Evolutionary conservation across 1,140 invertebrate genomes (phyloP).

Genomic region (Pseudomyrmex flavicornis): DNA sequence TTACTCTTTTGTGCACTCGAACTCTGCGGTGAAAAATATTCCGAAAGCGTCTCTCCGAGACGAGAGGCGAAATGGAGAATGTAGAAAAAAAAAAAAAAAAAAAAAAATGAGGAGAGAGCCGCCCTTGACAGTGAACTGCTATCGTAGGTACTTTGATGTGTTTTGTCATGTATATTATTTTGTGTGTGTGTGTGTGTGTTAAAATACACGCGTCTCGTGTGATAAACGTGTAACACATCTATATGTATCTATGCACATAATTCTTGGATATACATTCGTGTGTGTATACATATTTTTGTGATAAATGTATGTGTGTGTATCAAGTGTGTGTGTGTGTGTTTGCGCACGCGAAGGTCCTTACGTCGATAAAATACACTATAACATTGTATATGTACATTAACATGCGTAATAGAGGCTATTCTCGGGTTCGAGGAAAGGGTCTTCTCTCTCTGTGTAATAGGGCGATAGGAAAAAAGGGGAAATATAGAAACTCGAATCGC

Average conservation of each 20-base stretch:
- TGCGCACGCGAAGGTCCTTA: slow-evolving; percentile 79
- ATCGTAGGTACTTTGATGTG: slow-evolving; percentile 65
- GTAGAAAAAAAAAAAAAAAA: slow-evolving; percentile 11
- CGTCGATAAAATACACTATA: slow-evolving; percentile 83
- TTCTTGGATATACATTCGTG: slow-evolving; percentile 24
- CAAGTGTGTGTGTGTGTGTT: slow-evolving; percentile 60
- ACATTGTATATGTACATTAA: slow-evolving; percentile 84
- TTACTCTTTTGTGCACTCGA: slow-evolving; percentile 67
- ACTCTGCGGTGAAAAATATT: slow-evolving; percentile 63
- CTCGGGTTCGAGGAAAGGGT: slow-evolving; percentile 60
- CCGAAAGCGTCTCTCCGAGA: slow-evolving; percentile 45
- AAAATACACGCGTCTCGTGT: slow-evolving; percentile 8
- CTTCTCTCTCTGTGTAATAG: slow-evolving; percentile 20
- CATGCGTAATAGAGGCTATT: slow-evolving; percentile 81
- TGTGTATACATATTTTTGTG: slow-evolving; percentile 25
- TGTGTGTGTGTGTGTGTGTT: slow-evolving; percentile 18
- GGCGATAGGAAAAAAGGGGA: slow-evolving; percentile 35
- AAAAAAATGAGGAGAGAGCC: slow-evolving; percentile 58
- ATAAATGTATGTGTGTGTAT: background rate
- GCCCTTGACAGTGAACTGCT: slow-evolving; percentile 67
- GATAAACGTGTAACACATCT: slow-evolving; percentile 38
- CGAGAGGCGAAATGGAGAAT: slow-evolving; percentile 7
- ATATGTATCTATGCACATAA: slow-evolving; percentile 50
- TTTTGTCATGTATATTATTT: slow-evolving; percentile 2
- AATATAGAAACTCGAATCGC: slow-evolving; percentile 74